A percentile compares a stretch with the other conserved stretches of the same genome.
phyloP scores from a whole-genome alignment of 2,888 invertebrate species.

The Metacarcinus magister region DNA sequence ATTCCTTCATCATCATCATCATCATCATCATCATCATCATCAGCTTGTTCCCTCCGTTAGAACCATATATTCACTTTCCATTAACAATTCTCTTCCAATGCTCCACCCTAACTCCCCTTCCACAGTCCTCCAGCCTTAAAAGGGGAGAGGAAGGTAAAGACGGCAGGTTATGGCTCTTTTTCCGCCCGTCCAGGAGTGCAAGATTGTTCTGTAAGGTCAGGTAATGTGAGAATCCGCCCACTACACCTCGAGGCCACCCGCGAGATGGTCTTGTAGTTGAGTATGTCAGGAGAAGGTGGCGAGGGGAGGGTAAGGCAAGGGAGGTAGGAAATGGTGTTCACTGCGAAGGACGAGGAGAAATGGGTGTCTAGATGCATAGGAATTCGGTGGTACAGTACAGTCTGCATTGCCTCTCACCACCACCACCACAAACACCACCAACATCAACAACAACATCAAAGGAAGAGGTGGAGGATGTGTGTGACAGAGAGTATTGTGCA shows the following conservation, averaged over 20 bases:
- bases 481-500: no score
- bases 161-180: neutral
- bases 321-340: neutral
- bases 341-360: neutral
- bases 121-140: neutral
- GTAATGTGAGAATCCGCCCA: neutral
- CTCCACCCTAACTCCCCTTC: neutral
- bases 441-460: neutral
- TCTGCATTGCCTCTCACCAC: no score
- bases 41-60: neutral
- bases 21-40: neutral
- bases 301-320: neutral
- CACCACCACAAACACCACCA: no score
- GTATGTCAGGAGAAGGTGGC: neutral
- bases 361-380: neutral
- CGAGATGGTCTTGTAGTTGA: neutral
- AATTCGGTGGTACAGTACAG: neutral
- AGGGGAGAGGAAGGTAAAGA: neutral
- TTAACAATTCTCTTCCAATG: neutral
- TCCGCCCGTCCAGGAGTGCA: neutral
- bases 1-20: neutral
- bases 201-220: neutral
- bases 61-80: neutral
- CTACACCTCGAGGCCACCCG: neutral
- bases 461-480: neutral